Conservation (phyloP, 2,797 vertebrate species). For the Darevskia mixta region DNA sequence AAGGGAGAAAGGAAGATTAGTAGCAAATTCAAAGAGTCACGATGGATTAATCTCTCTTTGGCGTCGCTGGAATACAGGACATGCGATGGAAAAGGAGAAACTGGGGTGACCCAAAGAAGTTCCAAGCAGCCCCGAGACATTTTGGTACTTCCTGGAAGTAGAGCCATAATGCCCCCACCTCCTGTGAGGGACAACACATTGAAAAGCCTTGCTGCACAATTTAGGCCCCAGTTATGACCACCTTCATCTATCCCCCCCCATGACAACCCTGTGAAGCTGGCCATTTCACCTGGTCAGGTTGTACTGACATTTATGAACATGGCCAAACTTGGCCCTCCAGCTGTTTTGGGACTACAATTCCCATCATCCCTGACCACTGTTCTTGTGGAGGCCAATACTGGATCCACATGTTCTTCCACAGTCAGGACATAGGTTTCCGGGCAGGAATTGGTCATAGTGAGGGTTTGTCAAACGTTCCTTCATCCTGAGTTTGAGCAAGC, state of each 20-base stretch:
- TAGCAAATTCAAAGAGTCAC: conserved; percentile 16
- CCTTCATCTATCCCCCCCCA: not conserved
- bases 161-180: not conserved
- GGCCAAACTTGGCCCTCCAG: no score
- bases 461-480: no score
- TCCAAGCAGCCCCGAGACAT: not conserved
- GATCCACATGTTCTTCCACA: no score
- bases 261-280: no score
- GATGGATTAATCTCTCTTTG: conserved; percentile 31
- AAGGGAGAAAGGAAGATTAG: conserved; percentile 36
- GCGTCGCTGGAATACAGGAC: not conserved
- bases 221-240: no score
- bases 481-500: no score
- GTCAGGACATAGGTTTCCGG: no score
- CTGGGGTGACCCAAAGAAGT: not conserved
- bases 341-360: no score
- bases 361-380: no score
- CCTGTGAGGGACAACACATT: not conserved
- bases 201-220: not conserved
- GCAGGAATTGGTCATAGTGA: no score
- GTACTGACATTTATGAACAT: not conserved
- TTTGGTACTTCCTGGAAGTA: not conserved
- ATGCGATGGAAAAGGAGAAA: conserved; percentile 18
- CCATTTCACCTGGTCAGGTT: not conserved
- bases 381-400: no score